A percentile compares a stretch with the other conserved stretches of the same genome.
These are phyloP conservation scores for Willowsia nigromaculata DNA, from an alignment of 2,888 invertebrate species.

Conservation along the genomic window DNA sequence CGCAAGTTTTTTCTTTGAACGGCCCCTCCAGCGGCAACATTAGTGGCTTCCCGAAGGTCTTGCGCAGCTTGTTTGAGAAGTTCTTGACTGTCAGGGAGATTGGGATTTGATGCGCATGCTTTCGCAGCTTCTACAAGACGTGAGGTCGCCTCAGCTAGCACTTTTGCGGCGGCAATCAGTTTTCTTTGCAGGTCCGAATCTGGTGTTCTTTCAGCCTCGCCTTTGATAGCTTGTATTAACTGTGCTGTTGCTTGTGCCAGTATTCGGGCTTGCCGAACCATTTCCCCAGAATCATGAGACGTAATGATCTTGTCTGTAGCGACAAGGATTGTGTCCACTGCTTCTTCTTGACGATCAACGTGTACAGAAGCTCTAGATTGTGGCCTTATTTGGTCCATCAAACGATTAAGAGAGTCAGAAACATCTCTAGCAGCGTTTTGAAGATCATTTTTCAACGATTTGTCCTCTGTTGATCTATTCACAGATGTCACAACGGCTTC, in stretches of 20 bases:
- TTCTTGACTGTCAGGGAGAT: constrained; percentile 91
- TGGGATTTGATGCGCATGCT: constrained; percentile 91
- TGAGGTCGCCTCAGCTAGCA: constrained; percentile 89
- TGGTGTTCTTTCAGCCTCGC: constrained; percentile 93
- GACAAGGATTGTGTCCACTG: constrained; percentile 93
- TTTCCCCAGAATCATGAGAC: constrained; percentile 93
- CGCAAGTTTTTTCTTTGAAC: constrained; percentile 77
- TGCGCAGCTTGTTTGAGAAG: constrained; percentile 94
- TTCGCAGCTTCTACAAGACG: constrained; percentile 98
- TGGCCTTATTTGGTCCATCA: constrained; percentile 92
- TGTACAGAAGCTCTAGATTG: constrained; percentile 81
- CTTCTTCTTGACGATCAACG: constrained; percentile 88
- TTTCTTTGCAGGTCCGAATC: constrained; percentile 94
- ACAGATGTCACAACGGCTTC: constrained; percentile 92
- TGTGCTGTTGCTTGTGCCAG: constrained; percentile 97
- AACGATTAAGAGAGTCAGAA: constrained; percentile 91
- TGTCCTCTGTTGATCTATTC: constrained; percentile 86
- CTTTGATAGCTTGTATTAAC: constrained; percentile 95
- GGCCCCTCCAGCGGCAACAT: constrained; percentile 77
- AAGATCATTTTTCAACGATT: constrained; percentile 87
- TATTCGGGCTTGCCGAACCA: constrained; percentile 95
- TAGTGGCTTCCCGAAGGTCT: constrained; percentile 85
- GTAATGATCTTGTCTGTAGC: constrained; percentile 94
- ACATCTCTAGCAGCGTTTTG: constrained; percentile 93
- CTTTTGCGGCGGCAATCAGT: constrained; percentile 95